Evolutionary conservation across 2,113 vertebrate genomes (phyloP), one percentile per base, ranked within the genome.

Genomic region (Ailurus styani): DNA sequence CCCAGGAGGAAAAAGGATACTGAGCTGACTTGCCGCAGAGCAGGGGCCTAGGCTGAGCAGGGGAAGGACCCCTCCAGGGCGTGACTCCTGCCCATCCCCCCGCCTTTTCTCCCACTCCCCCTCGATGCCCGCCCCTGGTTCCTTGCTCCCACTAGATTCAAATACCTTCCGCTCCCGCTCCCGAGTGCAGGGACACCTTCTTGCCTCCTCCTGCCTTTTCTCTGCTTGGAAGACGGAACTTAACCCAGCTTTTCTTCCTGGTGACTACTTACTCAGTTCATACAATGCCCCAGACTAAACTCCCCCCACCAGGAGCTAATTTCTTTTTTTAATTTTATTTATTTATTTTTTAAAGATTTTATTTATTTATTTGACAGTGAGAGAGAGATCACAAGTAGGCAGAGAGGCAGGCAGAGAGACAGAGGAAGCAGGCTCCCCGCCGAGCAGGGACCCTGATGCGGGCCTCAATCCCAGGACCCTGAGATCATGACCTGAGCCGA

Each of bases 131-230:
- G 81, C 34, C 42, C 72, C 18, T 34, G 2, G 7, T 37, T 3
- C 50, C 31, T 4, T 17, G 14, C 31, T 91, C 81, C 20, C 29
- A n/a, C 3, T 47, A 4, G 20, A 40, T n/a, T 55, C 85, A 93
- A 70, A 82, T 40, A 42, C 31, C n/a, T 84, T 84, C 66, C 6
- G 37, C n/a, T 87, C 6, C 66, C 6, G 37, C n/a, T 87, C 6
- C 23, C 7, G 12, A 64, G 9, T 27, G 1, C 8, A 42, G 57
- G 57, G 27, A 31, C 1, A 37, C 64, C 1, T 25, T 1, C 1
- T 6, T 55, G 15, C 34, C 31, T 55, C 21, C 55, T 45, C 47
- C 34, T 8, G 45, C 11, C 2, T 52, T 72, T 77, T 40, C 77
- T 77, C 64, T 91, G 50, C 9, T 21, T 27, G 50, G 60, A 57